These are phyloP conservation scores for Spermophilus dauricus DNA, from an alignment of 2,113 vertebrate species.

Conservation along the genomic window DNA sequence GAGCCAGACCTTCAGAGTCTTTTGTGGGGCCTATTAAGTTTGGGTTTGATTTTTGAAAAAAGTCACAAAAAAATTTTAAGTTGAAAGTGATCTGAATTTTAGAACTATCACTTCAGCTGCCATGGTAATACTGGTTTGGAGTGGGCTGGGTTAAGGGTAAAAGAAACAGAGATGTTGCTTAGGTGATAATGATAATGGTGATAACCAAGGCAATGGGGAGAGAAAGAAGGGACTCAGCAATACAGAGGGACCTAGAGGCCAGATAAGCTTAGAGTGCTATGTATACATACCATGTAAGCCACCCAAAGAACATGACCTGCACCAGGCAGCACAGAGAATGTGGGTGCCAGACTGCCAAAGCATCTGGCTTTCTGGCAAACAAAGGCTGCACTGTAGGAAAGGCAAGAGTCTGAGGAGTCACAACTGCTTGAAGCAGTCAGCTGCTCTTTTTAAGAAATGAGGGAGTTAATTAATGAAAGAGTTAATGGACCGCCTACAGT, in stretches of 20 bases:
- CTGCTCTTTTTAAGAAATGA: slow-evolving; percentile 59
- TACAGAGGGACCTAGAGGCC: not conserved
- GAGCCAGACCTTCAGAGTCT: not conserved
- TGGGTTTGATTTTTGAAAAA: slow-evolving; percentile 42
- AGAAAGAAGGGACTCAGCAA: not conserved
- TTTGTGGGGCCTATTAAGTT: not conserved
- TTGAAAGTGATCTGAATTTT: not conserved
- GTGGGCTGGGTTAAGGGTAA: not conserved
- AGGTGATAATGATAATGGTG: not conserved
- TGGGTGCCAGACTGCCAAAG: not conserved
- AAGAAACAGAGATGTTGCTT: slow-evolving; percentile 5
- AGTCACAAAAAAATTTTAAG: slow-evolving; percentile 16
- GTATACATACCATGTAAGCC: not conserved
- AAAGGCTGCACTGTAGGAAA: slow-evolving; percentile 29
- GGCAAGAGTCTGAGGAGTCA: not conserved
- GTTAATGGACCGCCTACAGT: slow-evolving; percentile 2
- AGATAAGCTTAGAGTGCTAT: slow-evolving; percentile 2
- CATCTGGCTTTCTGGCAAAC: not conserved
- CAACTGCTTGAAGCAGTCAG: slow-evolving; percentile 21
- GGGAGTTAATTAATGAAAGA: slow-evolving; percentile 53
- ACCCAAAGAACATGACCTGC: not conserved
- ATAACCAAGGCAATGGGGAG: not conserved
- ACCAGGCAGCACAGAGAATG: not conserved
- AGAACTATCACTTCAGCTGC: not conserved
- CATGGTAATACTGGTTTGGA: not conserved